These are phyloP conservation scores for Sinella curviseta DNA, from an alignment of 1,140 invertebrate genomes.

Conservation along the genomic window DNA sequence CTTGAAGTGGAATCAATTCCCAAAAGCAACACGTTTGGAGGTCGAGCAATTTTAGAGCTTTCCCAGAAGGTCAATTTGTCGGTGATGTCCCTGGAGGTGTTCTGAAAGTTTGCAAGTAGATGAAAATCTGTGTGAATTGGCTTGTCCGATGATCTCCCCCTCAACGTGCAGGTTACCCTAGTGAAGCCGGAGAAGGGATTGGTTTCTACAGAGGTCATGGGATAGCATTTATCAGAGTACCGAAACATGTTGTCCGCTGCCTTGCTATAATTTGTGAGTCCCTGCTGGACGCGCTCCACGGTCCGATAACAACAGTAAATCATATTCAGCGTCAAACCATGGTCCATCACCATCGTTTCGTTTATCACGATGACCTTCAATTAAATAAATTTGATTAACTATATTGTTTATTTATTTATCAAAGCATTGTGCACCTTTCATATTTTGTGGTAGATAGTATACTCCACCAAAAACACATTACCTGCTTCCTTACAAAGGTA, in stretches of 20 bases:
- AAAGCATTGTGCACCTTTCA: not conserved
- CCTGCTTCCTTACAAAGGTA: not conserved
- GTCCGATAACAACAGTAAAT: not conserved
- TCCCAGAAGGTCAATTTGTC: not conserved
- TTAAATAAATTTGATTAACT: not conserved
- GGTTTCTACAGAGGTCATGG: not conserved
- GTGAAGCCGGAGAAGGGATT: not conserved
- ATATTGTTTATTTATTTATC: not conserved
- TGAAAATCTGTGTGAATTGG: not conserved
- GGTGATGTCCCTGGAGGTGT: not conserved
- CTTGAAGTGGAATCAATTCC: slow-evolving; percentile 45
- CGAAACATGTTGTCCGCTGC: not conserved
- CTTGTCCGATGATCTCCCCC: not conserved
- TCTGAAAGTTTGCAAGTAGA: not conserved
- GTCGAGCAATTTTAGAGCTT: not conserved
- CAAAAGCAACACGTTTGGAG: slow-evolving; percentile 31
- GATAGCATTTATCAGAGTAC: not conserved
- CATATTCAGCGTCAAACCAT: not conserved
- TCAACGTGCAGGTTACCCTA: not conserved
- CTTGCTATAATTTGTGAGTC: not conserved
- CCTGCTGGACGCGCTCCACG: not conserved
- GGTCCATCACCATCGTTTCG: not conserved
- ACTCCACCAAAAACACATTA: not conserved
- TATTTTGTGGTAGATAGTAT: no score
- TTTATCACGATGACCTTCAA: not conserved